Evolutionary conservation across 2,797 vertebrate genomes (phyloP).

Genomic region (Emys orbicularis): DNA sequence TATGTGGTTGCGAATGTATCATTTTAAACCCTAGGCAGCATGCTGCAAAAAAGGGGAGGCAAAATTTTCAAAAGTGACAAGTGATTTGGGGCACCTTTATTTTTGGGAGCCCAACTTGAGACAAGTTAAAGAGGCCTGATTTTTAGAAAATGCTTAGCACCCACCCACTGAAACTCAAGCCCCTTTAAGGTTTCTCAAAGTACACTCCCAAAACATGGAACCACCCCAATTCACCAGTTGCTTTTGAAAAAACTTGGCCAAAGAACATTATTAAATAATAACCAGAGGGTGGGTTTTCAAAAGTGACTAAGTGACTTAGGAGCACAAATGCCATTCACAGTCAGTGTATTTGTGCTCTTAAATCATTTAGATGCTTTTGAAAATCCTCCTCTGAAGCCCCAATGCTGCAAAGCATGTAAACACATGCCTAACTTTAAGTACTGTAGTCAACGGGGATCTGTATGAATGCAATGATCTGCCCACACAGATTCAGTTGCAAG

Average conservation of each 20-base stretch:
- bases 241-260: neutral
- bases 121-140: neutral
- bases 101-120: too few relatives aligned
- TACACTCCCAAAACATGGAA: neutral
- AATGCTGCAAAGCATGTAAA: neutral
- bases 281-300: neutral
- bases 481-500: neutral
- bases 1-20: neutral
- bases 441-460: neutral
- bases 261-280: neutral
- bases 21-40: neutral
- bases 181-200: neutral
- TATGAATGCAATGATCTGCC: neutral
- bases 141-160: neutral
- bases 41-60: neutral
- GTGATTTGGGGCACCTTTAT: neutral
- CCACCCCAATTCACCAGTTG: neutral
- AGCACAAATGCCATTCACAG: neutral
- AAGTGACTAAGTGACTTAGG: neutral
- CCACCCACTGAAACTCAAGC: neutral
- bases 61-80: neutral
- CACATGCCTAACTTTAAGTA: neutral
- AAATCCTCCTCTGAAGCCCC: neutral
- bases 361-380: fast-evolving
- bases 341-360: neutral